Evolutionary conservation across 2,113 vertebrate species (phyloP), one percentile per base, ranked within the genome.

Genomic region (Entomyzon cyanotis): DNA sequence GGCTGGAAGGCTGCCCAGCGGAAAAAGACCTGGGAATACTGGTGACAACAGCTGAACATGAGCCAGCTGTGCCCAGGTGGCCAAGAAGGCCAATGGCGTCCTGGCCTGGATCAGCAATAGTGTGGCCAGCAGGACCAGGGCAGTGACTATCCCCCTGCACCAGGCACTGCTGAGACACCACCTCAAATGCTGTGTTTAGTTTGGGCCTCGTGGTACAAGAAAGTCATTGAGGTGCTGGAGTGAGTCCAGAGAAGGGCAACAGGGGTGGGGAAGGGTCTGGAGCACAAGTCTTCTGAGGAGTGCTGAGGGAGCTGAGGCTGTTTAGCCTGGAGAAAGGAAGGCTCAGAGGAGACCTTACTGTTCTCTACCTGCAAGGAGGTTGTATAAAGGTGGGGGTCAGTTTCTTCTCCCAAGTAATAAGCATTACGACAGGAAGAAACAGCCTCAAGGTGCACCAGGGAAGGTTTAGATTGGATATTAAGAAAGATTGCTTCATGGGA

Each of bases 161-260:
- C 6, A 0, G 0, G 44, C 18, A 41, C 19, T 50, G 50, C 22
- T 46, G 28, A 84, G 31, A 19, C 35, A 9, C 2, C 23, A 60
- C 5, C 18, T 55, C 0, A 0, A 83, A 7, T 64, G 3, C 33
- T 27, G 15, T 41, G 42, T 42, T 58, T 22, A 28, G 21, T 50
- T 50, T 71, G 41, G 18, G 37, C 10, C 4, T 15, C 39, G 47
- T 44, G 39, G 5, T 27, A 25, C 50, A 39, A 59, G 23, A 64
- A 31, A 7, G 47, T 56, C 21, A 9, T 1, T 13, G 37, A 63
- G 41, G 9, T 11, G 41, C 53, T 62, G 41, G 5, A 77, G 11
- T 0, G 0, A 0, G 3, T 59, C n/a, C 25, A 35, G 4, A 88
- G 17, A 53, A 80, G 18, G 7, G 10, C 23, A 59, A 5, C 0